phyloP scores from a whole-genome alignment of 2,888 invertebrate species.

The Hypercompe scribonia region DNA sequence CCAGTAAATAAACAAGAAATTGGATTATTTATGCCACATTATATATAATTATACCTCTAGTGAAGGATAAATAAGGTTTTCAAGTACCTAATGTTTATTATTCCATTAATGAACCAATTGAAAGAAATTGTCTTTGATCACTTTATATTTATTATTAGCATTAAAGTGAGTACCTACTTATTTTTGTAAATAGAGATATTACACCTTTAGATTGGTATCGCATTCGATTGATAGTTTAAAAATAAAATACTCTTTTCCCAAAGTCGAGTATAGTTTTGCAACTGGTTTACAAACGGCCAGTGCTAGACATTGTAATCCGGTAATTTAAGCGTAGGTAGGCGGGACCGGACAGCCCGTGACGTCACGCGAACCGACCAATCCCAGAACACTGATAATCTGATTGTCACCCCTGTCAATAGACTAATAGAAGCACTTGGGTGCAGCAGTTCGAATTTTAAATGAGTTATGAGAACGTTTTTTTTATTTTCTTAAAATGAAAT shows the following conservation, averaged over 20 bases:
- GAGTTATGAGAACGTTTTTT: background rate
- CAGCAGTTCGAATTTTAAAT: conserved; percentile 19
- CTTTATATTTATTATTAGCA: background rate
- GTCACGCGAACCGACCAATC: conserved; percentile 75
- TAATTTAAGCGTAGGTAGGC: conserved; percentile 67
- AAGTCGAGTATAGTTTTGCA: background rate
- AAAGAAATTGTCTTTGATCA: background rate
- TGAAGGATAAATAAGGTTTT: background rate
- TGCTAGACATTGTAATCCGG: conserved; percentile 71
- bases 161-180: too few relatives aligned
- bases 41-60: background rate
- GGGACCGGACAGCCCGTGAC: conserved; percentile 73
- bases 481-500: background rate
- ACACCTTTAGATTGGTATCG: background rate
- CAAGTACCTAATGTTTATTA: background rate
- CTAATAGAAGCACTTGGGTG: conserved; percentile 37
- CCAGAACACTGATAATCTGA: conserved; percentile 63
- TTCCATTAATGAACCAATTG: background rate
- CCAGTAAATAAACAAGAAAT: conserved; percentile 6
- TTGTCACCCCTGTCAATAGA: conserved; percentile 71
- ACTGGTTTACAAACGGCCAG: conserved; percentile 35
- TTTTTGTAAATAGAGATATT: too few relatives aligned
- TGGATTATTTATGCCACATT: conserved; percentile 7
- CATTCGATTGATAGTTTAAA: background rate
- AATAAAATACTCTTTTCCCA: background rate